A percentile compares a stretch with the other conserved stretches of the same genome.
These are phyloP conservation scores for Rhinichthys klamathensis DNA, from an alignment of 2,113 vertebrate genomes.

Conservation along the genomic window DNA sequence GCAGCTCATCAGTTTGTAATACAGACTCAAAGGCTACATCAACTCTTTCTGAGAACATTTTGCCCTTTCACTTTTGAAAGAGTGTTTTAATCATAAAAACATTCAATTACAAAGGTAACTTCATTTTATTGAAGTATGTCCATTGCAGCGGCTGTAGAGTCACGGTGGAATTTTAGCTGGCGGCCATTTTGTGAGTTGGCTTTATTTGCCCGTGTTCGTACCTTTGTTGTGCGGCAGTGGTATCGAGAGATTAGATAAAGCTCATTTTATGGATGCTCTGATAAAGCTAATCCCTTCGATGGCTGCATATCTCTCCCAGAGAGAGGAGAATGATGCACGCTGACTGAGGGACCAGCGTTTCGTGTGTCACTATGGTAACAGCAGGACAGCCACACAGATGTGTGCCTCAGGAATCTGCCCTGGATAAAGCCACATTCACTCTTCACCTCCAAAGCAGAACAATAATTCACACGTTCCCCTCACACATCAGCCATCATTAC, in stretches of 20 bases:
- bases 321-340: slow-evolving; percentile 42
- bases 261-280: slow-evolving; percentile 59
- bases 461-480: slow-evolving; percentile 38
- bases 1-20: slow-evolving; percentile 5
- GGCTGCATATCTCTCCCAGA: slow-evolving; percentile 49
- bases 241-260: slow-evolving; percentile 55
- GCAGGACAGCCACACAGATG: slow-evolving; percentile 40
- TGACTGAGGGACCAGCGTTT: slow-evolving; percentile 45
- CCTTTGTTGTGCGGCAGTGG: slow-evolving; percentile 58
- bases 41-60: neutral
- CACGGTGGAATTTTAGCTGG: slow-evolving; percentile 21
- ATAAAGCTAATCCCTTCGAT: slow-evolving; percentile 62
- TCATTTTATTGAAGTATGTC: neutral
- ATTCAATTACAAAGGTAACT: slow-evolving; percentile 1
- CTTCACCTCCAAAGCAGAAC: slow-evolving; percentile 26
- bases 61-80: slow-evolving; percentile 18
- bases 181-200: neutral
- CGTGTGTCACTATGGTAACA: slow-evolving; percentile 61
- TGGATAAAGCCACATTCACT: slow-evolving; percentile 44
- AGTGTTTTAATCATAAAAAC: slow-evolving; percentile 22
- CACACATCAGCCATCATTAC: slow-evolving; percentile 1
- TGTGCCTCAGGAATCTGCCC: slow-evolving; percentile 47
- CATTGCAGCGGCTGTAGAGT: neutral
- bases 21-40: neutral
- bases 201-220: slow-evolving; percentile 29